Evolutionary conservation across 1,140 invertebrate genomes (phyloP), one percentile per base, ranked within the genome.

Genomic region (Arctopsyche grandis): DNA sequence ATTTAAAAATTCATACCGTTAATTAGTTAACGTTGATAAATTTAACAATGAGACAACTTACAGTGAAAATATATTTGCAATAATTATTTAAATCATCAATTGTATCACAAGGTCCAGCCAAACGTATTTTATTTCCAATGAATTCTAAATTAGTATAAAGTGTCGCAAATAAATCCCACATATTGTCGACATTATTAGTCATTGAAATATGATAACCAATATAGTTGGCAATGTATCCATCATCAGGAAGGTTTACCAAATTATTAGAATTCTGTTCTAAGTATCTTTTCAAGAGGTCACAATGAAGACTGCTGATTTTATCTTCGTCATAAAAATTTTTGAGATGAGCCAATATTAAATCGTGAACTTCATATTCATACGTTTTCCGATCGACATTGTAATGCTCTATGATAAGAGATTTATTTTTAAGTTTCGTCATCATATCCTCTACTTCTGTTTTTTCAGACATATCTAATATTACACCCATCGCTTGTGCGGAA

Each of bases 281-380:
- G 66, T 82, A 82, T 73, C 79, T 79, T 9, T 63, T 22, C 0
- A 82, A 48, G n/a, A 82, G 22, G 10, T 75, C 43, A 29, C 74
- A 5, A 56, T 82, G 81, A 48, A 82, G 46, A 26, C 38, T 78
- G 60, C 73, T 77, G 29, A 80, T 24, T n/a, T 80, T 52, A 9
- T 79, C 76, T 48, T 77, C 44, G 4, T 10, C 78, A 21, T 66
- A 21, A 19, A 14, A 26, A 24, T 44, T 56, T 75, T 77, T 80
- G 29, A 82, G 73, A 52, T 82, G 76, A 7, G 71, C 24, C 52
- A 80, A 58, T 0, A 82, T 80, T 73, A 80, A 71, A 75, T 82
- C 81, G 46, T 80, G 79, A 3, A 82, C 46, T 77, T 82, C 81
- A 66, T 82, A 82, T 66, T 82, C 75, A 52, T 82, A 82, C 14